Percentiles rank a stretch among this genome's conserved stretches.
These are phyloP conservation scores for Orussus abietinus DNA, from an alignment of 1,140 invertebrate genomes.

Conservation along the genomic window DNA sequence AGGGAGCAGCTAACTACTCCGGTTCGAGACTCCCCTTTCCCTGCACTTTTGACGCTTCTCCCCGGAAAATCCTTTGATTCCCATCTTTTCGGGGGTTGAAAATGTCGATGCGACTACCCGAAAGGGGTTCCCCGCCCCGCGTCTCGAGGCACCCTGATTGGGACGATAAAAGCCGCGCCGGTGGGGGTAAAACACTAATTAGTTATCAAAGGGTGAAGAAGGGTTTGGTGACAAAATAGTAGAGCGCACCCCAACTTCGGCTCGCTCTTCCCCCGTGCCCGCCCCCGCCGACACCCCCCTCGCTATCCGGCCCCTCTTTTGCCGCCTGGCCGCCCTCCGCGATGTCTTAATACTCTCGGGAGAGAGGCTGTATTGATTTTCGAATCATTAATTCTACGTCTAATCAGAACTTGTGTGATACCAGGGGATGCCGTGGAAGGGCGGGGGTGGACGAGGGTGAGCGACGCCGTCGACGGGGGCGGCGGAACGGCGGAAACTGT, in stretches of 20 bases:
- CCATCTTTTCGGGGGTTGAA: conserved; percentile 34
- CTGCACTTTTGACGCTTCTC: conserved; percentile 37
- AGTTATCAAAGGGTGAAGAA: conserved; percentile 53
- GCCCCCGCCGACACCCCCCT: conserved; percentile 15
- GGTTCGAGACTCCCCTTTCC: no score
- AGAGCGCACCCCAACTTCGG: conserved; percentile 17
- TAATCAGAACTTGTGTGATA: conserved; percentile 51
- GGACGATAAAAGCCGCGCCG: conserved; percentile 46
- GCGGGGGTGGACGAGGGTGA: conserved; percentile 21
- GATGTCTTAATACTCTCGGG: conserved; percentile 40
- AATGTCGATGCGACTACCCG: conserved; percentile 27
- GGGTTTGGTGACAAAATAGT: conserved; percentile 52
- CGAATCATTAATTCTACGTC: conserved; percentile 55
- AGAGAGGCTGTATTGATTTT: conserved; percentile 50
- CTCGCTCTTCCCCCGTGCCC: conserved; percentile 8
- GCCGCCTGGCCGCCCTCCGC: conserved; percentile 7
- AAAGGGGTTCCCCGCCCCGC: conserved; percentile 29
- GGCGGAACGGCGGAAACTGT: conserved; percentile 21
- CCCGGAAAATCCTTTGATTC: conserved; percentile 42
- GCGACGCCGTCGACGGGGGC: conserved; percentile 15
- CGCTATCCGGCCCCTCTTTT: not conserved
- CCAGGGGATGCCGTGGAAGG: conserved; percentile 12
- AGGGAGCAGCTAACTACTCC: no score
- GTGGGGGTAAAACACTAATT: conserved; percentile 52
- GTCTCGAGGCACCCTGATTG: conserved; percentile 40